Evolutionary conservation across 2,797 vertebrate species (phyloP).

Genomic region (Poeciliopsis gracilis): DNA sequence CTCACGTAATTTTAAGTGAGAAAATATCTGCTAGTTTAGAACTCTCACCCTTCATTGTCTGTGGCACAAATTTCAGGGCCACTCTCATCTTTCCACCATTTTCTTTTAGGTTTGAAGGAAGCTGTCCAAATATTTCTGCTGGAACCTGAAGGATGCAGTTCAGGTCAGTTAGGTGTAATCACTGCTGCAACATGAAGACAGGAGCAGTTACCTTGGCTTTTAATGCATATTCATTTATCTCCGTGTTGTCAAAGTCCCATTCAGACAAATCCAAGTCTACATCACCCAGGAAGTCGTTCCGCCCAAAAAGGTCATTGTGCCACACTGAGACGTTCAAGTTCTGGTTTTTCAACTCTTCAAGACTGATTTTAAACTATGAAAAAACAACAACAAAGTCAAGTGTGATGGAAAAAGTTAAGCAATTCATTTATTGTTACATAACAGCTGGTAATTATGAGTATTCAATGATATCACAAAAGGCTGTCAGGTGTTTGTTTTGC

Average conservation of each 20-base stretch:
- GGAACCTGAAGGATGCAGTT: constrained; percentile 35
- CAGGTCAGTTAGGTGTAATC: not conserved
- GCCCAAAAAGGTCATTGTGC: constrained; percentile 92
- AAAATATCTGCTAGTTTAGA: not conserved
- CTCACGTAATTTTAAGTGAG: not conserved
- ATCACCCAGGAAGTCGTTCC: constrained; percentile 93
- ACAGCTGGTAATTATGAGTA: too few species aligned
- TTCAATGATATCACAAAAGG: too few species aligned
- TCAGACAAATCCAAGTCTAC: constrained; percentile 87
- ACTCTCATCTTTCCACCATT: constrained; percentile 88
- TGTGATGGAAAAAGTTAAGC: not conserved
- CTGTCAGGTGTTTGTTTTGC: too few species aligned
- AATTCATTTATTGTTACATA: too few species aligned
- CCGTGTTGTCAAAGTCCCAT: constrained; percentile 90
- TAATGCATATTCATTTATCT: constrained; percentile 87
- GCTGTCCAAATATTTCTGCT: constrained; percentile 43
- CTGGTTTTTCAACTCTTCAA: constrained; percentile 82
- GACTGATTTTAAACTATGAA: constrained; percentile 87
- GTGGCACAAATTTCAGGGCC: constrained; percentile 87
- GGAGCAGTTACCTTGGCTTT: constrained; percentile 83
- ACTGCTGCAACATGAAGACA: not conserved
- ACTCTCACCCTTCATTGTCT: constrained; percentile 80
- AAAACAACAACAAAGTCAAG: not conserved
- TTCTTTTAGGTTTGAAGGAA: constrained; percentile 68
- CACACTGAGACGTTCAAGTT: constrained; percentile 91